phyloP scores from a whole-genome alignment of 2,888 invertebrate species.

The Spilosoma lubricipeda region DNA sequence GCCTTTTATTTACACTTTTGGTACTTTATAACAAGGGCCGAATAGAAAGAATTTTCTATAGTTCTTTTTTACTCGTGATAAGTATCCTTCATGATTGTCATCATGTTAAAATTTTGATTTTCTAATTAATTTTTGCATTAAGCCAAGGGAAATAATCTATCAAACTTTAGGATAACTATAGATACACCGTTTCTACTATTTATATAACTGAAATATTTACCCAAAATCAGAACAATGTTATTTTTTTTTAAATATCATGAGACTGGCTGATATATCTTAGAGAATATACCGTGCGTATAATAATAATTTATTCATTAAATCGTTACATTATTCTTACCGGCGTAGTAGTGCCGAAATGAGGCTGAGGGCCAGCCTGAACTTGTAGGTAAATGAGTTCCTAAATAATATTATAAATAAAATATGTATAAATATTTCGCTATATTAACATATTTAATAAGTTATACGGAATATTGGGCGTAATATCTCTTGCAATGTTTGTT shows the following conservation, averaged over 20 bases:
- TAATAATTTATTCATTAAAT: neutral
- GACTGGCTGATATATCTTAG: neutral
- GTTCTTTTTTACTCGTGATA: too few species aligned
- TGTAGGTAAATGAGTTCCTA: neutral
- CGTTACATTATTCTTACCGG: neutral
- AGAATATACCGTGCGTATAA: neutral
- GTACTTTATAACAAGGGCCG: neutral
- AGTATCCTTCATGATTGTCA: too few species aligned
- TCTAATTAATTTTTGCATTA: neutral
- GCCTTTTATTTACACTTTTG: neutral
- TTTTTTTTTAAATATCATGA: neutral
- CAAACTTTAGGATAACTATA: neutral
- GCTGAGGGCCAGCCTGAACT: neutral
- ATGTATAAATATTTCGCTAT: neutral
- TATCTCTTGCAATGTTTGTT: too few species aligned
- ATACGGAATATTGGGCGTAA: neutral
- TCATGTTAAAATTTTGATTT: neutral
- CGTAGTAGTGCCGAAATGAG: neutral
- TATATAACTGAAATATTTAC: neutral
- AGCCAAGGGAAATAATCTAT: neutral
- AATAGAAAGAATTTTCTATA: neutral
- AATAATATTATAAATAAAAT: neutral
- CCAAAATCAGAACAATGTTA: neutral
- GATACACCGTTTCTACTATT: neutral
- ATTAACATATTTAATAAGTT: neutral